Percentiles rank a stretch among this genome's conserved stretches.
phyloP scores from a whole-genome alignment of 1,140 invertebrate species.

The Stegodyphus dumicola region DNA sequence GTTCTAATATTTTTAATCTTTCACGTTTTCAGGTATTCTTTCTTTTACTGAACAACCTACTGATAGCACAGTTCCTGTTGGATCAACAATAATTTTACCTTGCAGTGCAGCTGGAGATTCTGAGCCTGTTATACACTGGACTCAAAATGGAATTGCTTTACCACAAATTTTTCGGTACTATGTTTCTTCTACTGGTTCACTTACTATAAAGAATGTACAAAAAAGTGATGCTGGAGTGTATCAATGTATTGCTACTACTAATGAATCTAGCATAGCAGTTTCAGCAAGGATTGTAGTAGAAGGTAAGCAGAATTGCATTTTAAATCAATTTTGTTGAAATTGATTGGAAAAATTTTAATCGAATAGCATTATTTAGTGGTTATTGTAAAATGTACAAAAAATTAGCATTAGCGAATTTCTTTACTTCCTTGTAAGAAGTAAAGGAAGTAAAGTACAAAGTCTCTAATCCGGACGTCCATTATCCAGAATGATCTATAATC shows the following conservation, averaged over 20 bases:
- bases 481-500: no score
- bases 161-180: conserved; percentile 69
- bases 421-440: no score
- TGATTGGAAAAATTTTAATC: neutral
- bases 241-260: conserved; percentile 78
- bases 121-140: conserved; percentile 78
- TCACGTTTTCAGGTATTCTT: conserved; percentile 56
- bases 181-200: conserved; percentile 72
- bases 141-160: conserved; percentile 75
- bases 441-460: no score
- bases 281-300: conserved; percentile 76
- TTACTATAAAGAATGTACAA: conserved; percentile 75
- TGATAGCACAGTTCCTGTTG: conserved; percentile 68
- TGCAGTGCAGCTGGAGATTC: conserved; percentile 78
- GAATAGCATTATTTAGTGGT: neutral
- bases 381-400: neutral
- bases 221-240: conserved; percentile 77
- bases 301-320: conserved; percentile 69
- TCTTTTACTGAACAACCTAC: conserved; percentile 65
- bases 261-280: conserved; percentile 75
- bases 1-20: no score
- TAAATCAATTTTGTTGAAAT: neutral
- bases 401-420: neutral
- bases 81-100: conserved; percentile 72
- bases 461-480: no score